Base-by-base conservation (phyloP, 92 coral and sea anemone species). In the Muricea muricata region DNA sequence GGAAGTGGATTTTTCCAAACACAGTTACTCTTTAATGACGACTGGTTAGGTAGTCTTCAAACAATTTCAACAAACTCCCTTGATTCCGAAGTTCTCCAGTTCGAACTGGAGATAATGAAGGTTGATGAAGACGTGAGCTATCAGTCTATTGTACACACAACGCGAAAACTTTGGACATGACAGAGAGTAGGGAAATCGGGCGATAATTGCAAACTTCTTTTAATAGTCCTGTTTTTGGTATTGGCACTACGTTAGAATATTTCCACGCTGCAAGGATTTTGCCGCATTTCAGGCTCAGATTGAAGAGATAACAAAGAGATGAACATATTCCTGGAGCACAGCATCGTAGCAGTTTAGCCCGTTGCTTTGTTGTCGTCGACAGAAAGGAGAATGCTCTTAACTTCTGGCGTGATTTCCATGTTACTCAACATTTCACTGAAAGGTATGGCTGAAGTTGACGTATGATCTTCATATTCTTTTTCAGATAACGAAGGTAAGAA, bases 71-170 rank as follows among this genome's bases (percentile, higher is more conserved):
- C 15, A 52, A 52, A 52, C 15, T 52, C 18, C 9, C 18, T 6
- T 3, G 15, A 52, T 12, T 5, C 60, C 24, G 60, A 4, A 52
- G 15, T 13, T 52, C 15, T 52, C 18, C 18, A 52, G 18, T 52
- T 52, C 52, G 57, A 4, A 83, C 17, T 12, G 46, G 32, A 34
- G 21, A 30, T 33, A 20, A 29, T 73, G 73, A 48, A 73, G 37
- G 83, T 35, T 17, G 77, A 65, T 24, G 66, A 83, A 47, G 50
- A 60, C 21, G 18, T 33, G 48, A 83, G 37, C 33, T 73, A 82
- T 61, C 91, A 87, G 61, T n/a, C n/a, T n/a, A n/a, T 5, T 1
- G 63, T 0, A 76, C 37, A 46, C 82, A 76, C 29, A 66, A 34
- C 82, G 48, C 68, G 20, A 76, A 28, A 24, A 76, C 41, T 45